Conservation (phyloP, 2,888 invertebrate species). For the Thumatha senex region DNA sequence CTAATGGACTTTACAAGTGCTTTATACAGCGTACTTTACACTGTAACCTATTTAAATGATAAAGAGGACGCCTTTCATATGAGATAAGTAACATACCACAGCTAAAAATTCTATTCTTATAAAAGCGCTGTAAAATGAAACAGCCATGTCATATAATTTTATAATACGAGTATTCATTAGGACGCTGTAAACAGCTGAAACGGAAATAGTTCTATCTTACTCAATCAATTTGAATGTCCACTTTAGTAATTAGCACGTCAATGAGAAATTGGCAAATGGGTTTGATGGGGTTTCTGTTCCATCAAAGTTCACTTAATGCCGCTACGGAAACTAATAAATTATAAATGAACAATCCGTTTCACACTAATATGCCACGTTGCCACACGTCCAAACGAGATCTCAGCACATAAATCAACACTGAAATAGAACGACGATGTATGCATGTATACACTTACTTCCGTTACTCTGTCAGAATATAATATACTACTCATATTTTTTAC, state of each 20-base stretch:
- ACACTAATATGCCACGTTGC: conserved; percentile 69
- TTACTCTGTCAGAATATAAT: conserved; percentile 56
- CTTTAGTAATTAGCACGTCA: conserved; percentile 25
- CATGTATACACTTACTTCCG: conserved; percentile 58
- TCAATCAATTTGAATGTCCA: conserved; percentile 13
- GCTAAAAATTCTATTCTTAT: too few species aligned
- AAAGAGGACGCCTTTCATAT: conserved; percentile 50
- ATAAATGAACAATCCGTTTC: conserved; percentile 63
- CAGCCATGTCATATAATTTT: too few species aligned
- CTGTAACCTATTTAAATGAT: conserved; percentile 58
- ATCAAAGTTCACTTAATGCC: conserved; percentile 38
- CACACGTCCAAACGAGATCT: conserved; percentile 59
- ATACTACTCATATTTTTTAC: conserved; percentile 56
- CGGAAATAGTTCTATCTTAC: background rate
- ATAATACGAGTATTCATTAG: too few species aligned
- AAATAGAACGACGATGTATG: conserved; percentile 69
- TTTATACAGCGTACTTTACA: conserved; percentile 53
- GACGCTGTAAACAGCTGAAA: too few species aligned
- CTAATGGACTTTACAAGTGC: conserved; percentile 77
- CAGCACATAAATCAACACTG: conserved; percentile 72
- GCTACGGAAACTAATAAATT: conserved; percentile 63
- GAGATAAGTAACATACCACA: conserved; percentile 32
- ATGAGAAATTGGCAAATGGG: conserved; percentile 33
- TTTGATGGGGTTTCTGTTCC: conserved; percentile 45
- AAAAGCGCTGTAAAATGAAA: too few species aligned